A percentile compares a stretch with the other conserved stretches of the same genome.
Evolutionary conservation across 1,140 invertebrate species (phyloP).

Genomic region (Lutraria rhynchaena): DNA sequence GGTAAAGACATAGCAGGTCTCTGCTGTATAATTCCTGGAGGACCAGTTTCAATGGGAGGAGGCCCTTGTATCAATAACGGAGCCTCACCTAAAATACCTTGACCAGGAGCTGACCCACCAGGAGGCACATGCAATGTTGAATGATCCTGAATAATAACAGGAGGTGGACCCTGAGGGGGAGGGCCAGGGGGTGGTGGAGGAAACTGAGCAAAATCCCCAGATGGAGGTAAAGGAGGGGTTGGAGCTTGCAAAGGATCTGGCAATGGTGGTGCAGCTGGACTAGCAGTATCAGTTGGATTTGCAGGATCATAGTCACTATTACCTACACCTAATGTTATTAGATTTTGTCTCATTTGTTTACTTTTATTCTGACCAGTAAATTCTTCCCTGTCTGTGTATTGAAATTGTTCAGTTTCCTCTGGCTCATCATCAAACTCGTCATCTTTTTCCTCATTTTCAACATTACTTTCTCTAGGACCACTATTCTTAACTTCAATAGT

Average conservation of each 20-base stretch:
- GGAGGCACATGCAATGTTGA: conserved; percentile 12
- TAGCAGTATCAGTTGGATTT: conserved; percentile 20
- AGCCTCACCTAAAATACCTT: conserved; percentile 46
- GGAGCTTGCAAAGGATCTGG: conserved; percentile 33
- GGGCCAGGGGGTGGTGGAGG: conserved; percentile 56
- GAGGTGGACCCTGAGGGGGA: conserved; percentile 42
- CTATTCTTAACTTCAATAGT: conserved; percentile 66
- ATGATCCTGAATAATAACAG: conserved; percentile 46
- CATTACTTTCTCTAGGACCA: not conserved
- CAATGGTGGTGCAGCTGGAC: conserved; percentile 36
- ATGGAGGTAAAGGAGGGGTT: conserved; percentile 48
- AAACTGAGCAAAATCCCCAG: conserved; percentile 47
- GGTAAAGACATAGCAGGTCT: conserved; percentile 28
- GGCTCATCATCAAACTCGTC: conserved; percentile 54
- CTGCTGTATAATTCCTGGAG: conserved; percentile 48
- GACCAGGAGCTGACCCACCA: conserved; percentile 24
- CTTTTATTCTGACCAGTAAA: conserved; percentile 51
- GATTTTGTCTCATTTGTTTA: conserved; percentile 44
- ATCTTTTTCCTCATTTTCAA: conserved; percentile 44
- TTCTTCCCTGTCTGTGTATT: conserved; percentile 55
- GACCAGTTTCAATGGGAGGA: conserved; percentile 17
- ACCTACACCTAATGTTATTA: conserved; percentile 44
- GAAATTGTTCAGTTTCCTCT: conserved; percentile 56
- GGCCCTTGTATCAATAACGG: conserved; percentile 41
- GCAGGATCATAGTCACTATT: conserved; percentile 40